These are phyloP conservation scores for Siphamia tubifer DNA, from an alignment of 2,113 vertebrate genomes.

Conservation along the genomic window DNA sequence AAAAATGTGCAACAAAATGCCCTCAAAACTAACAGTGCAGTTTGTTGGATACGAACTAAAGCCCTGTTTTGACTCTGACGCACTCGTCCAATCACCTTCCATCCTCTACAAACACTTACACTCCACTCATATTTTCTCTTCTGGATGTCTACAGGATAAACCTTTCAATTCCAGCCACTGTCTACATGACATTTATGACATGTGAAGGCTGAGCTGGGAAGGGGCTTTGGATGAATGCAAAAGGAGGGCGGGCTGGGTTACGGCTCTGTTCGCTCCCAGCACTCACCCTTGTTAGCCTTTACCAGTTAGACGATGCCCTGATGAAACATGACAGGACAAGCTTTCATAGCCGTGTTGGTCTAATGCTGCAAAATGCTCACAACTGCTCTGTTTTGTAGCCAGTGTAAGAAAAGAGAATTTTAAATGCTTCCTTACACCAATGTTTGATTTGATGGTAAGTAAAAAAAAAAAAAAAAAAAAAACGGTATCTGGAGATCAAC, in stretches of 20 bases:
- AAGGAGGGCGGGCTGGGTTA: conserved; percentile 35
- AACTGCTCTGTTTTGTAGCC: conserved; percentile 65
- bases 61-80: conserved; percentile 1
- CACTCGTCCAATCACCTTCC: neutral
- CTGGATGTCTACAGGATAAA: conserved; percentile 60
- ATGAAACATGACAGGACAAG: conserved; percentile 82
- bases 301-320: conserved; percentile 72
- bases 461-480: conserved; percentile 26
- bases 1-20: no score
- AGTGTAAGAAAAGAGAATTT: conserved; percentile 55
- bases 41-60: no score
- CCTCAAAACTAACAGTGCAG: no score
- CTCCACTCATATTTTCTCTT: conserved; percentile 50
- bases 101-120: conserved; percentile 20
- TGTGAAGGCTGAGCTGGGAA: conserved; percentile 74
- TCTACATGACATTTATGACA: conserved; percentile 76
- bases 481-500: conserved; percentile 24
- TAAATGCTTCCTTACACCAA: conserved; percentile 46
- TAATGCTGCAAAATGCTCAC: conserved; percentile 58
- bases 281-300: conserved; percentile 78
- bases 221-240: conserved; percentile 54
- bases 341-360: conserved; percentile 75
- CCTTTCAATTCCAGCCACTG: conserved; percentile 68
- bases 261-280: conserved; percentile 69
- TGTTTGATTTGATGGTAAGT: no score